These are phyloP conservation scores for Eupsittula cactorum DNA, from an alignment of 2,113 vertebrate species.

Conservation along the genomic window DNA sequence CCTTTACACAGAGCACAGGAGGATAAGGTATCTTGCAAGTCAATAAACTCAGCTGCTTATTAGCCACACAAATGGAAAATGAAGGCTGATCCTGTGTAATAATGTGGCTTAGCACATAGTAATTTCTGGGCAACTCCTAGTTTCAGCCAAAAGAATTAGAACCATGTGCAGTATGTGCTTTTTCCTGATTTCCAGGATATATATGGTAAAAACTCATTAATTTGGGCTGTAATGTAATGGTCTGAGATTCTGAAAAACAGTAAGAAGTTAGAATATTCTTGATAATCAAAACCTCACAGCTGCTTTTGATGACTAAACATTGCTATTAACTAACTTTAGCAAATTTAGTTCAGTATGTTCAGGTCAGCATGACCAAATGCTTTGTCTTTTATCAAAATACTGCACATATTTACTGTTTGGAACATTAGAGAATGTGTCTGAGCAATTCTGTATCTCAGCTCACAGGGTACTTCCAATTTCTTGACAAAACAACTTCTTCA, in stretches of 20 bases:
- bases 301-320: background rate
- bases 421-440: background rate
- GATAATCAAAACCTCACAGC: background rate
- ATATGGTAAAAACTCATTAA: background rate
- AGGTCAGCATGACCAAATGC: background rate
- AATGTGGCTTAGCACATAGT: background rate
- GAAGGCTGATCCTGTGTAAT: background rate
- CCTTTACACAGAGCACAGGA: background rate
- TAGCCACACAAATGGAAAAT: background rate
- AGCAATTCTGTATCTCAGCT: background rate
- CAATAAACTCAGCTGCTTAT: background rate
- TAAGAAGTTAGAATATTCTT: background rate
- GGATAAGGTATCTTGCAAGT: background rate
- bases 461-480: background rate
- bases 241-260: background rate
- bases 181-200: background rate
- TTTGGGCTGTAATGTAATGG: background rate
- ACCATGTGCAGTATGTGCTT: fast-evolving
- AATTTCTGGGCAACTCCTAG: background rate
- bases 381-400: background rate
- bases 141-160: background rate
- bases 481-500: background rate
- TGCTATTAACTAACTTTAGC: background rate
- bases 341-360: background rate
- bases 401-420: background rate